These are phyloP conservation scores for Schizopygopsis malacanthus DNA, from an alignment of 2,797 vertebrate species.

Conservation along the genomic window DNA sequence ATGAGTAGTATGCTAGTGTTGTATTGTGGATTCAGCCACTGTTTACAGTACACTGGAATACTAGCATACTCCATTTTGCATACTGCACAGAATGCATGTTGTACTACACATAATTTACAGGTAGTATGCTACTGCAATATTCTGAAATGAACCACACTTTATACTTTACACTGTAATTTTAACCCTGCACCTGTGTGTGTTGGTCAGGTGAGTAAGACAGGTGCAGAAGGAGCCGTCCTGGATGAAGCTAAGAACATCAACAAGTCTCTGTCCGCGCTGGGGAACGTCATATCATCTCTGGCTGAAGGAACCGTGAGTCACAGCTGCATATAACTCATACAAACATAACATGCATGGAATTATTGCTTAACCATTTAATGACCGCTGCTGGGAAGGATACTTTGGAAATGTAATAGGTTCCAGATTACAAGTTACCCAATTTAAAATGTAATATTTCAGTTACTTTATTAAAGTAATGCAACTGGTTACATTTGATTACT, in stretches of 20 bases:
- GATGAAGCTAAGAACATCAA: constrained; percentile 98
- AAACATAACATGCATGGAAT: background rate
- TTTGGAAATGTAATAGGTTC: too few relatives aligned
- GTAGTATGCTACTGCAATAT: background rate
- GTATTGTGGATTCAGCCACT: too few relatives aligned
- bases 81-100: too few relatives aligned
- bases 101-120: background rate
- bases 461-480: too few relatives aligned
- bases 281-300: constrained; percentile 93
- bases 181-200: background rate
- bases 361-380: background rate
- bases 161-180: background rate
- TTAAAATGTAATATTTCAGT: too few relatives aligned
- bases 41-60: too few relatives aligned
- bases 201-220: constrained; percentile 85
- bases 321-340: background rate
- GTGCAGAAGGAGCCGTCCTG: constrained; percentile 91
- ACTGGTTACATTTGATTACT: too few relatives aligned
- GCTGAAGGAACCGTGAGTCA: constrained; percentile 88
- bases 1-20: too few relatives aligned
- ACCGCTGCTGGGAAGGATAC: too few relatives aligned
- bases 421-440: too few relatives aligned
- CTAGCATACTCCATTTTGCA: too few relatives aligned
- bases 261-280: constrained; percentile 91
- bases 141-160: background rate